phyloP scores from a whole-genome alignment of 92 coral and sea anemone genomes.

The Palythoa heliodiscus region DNA sequence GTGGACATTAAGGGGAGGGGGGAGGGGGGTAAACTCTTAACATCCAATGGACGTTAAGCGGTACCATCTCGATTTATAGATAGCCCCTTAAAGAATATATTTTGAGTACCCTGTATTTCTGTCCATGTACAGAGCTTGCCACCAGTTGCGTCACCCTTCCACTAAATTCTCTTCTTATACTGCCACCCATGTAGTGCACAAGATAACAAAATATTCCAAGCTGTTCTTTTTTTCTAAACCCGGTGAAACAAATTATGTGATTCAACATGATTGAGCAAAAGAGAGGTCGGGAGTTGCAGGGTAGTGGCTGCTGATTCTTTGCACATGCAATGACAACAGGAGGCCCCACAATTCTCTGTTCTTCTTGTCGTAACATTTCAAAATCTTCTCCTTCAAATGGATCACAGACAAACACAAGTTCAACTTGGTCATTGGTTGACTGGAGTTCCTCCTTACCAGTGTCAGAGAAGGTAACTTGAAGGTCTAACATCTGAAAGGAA shows the following conservation, averaged over 20 bases:
- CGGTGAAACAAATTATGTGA: conserved; percentile 91
- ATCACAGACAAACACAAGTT: conserved; percentile 88
- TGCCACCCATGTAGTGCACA: conserved; percentile 99
- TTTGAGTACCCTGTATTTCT: conserved; percentile 84
- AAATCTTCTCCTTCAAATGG: conserved; percentile 97
- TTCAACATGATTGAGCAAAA: conserved; percentile 83
- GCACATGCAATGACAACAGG: conserved; percentile 85
- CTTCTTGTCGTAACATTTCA: conserved; percentile 78
- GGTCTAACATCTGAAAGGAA: conserved; percentile 65
- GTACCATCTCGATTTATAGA: no score
- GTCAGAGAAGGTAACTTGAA: conserved; percentile 71
- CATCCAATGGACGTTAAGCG: no score
- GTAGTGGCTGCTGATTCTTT: conserved; percentile 75
- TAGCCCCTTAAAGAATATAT: no score
- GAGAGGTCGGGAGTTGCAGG: conserved; percentile 89
- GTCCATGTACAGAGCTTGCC: conserved; percentile 89
- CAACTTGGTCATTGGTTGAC: conserved; percentile 66
- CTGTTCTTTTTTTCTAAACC: conserved; percentile 87
- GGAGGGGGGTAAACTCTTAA: no score
- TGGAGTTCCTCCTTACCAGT: conserved; percentile 70
- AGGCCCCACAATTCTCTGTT: conserved; percentile 91
- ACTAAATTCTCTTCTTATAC: conserved; percentile 89
- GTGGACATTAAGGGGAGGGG: no score
- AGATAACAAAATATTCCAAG: conserved; percentile 82
- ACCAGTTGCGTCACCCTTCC: conserved; percentile 96